Conservation (phyloP, 2,797 vertebrate species). For the Morelia viridis region DNA sequence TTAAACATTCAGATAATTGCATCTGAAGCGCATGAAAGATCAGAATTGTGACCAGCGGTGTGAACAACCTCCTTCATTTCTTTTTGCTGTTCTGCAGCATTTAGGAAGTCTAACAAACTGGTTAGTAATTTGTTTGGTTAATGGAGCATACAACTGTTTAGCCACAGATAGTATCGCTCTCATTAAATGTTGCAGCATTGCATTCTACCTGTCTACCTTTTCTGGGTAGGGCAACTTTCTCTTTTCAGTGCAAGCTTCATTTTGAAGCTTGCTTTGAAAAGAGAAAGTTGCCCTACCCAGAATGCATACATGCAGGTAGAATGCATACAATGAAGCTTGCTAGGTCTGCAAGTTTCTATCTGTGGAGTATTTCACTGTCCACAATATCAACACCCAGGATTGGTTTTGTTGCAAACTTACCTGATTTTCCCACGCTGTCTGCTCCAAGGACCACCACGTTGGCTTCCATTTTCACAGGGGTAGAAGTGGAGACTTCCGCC, state of each 20-base stretch:
- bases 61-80: not conserved
- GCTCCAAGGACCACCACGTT: conserved; percentile 84
- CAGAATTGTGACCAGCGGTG: not conserved
- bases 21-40: not conserved
- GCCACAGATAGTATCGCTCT: not conserved
- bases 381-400: rapidly evolving
- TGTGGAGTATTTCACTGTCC: not conserved
- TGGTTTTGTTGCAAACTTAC: conserved; percentile 58
- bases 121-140: not conserved
- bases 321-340: not conserved
- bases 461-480: conserved; percentile 73
- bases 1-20: not conserved
- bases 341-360: not conserved
- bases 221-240: not conserved
- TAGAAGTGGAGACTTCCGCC: conserved; percentile 49
- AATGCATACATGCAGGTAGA: no score
- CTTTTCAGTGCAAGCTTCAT: not conserved
- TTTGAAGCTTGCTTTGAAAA: not conserved
- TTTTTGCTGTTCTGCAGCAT: not conserved
- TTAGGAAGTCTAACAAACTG: not conserved
- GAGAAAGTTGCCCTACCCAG: no score
- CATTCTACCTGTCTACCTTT: not conserved
- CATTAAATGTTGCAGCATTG: not conserved
- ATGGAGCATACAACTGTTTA: not conserved
- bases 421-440: conserved; percentile 85